phyloP scores from a whole-genome alignment of 2,888 invertebrate genomes.

The Cordylochernes scorpioides region DNA sequence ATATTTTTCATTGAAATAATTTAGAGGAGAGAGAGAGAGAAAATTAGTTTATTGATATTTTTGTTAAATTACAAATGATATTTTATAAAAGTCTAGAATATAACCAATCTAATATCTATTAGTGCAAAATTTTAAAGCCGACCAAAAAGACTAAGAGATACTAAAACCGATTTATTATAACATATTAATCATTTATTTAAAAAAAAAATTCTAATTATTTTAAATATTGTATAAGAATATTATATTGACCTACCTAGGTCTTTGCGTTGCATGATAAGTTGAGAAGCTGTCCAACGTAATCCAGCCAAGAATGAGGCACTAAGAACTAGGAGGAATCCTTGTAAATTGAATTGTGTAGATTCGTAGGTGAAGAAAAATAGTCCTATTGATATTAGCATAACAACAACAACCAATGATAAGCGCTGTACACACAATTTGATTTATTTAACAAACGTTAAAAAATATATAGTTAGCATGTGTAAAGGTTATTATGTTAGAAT shows the following conservation, averaged over 20 bases:
- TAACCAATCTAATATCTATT: no score
- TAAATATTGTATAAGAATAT: constrained; percentile 1
- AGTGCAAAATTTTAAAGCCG: no score
- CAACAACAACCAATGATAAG: constrained; percentile 59
- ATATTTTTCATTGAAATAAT: no score
- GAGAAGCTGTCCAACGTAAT: constrained; percentile 84
- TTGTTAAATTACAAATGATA: no score
- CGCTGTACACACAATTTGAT: constrained; percentile 37
- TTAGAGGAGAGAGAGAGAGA: no score
- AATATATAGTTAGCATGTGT: background rate
- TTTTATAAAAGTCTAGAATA: no score
- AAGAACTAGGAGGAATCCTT: constrained; percentile 71
- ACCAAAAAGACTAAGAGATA: no score
- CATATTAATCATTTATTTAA: no score
- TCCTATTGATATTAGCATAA: constrained; percentile 63
- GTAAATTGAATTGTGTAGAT: constrained; percentile 66
- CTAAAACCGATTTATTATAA: no score
- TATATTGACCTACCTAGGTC: constrained; percentile 20
- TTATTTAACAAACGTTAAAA: background rate
- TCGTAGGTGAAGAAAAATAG: constrained; percentile 90
- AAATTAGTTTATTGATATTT: no score
- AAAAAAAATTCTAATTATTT: no score
- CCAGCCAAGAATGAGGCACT: constrained; percentile 70
- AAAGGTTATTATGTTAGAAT: background rate
- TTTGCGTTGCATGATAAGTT: constrained; percentile 68